Evolutionary conservation across 1,140 invertebrate species (phyloP).

Genomic region (Zaprionus tsacasi): DNA sequence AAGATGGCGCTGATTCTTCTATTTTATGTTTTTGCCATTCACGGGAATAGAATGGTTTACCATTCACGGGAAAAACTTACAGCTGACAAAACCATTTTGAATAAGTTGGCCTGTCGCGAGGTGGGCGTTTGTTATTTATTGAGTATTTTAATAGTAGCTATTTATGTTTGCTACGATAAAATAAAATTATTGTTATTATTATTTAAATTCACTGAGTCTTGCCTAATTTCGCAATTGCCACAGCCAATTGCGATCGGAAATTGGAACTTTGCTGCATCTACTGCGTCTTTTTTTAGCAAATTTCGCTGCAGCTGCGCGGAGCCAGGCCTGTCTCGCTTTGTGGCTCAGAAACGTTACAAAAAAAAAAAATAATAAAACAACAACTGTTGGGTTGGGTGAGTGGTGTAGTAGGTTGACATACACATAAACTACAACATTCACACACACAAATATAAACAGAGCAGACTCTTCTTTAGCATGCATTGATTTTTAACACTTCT

Average conservation of each 20-base stretch:
- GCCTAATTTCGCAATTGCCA: constrained; percentile 5
- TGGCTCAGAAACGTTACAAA: not conserved
- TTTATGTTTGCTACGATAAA: not conserved
- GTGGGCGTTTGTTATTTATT: constrained; percentile 26
- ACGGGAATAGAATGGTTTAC: not conserved
- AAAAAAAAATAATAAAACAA: constrained; percentile 2
- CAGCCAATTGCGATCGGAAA: not conserved
- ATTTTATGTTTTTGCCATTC: no score
- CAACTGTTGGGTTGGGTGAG: constrained; percentile 11
- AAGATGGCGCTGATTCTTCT: no score
- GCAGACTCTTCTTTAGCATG: not conserved
- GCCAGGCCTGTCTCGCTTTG: constrained; percentile 2
- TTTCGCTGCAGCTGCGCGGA: constrained; percentile 40
- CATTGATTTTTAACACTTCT: constrained; percentile 51
- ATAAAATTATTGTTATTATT: not conserved
- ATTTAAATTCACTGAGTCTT: not conserved
- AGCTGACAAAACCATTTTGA: not conserved
- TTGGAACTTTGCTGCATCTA: not conserved
- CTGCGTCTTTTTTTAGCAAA: not conserved
- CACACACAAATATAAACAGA: not conserved
- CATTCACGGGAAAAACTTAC: constrained; percentile 2
- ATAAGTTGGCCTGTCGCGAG: not conserved
- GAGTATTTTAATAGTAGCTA: not conserved
- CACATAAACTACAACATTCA: constrained; percentile 5
- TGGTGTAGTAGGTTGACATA: not conserved